Evolutionary conservation across 2,888 invertebrate species (phyloP).

Genomic region (Tipula confusa): DNA sequence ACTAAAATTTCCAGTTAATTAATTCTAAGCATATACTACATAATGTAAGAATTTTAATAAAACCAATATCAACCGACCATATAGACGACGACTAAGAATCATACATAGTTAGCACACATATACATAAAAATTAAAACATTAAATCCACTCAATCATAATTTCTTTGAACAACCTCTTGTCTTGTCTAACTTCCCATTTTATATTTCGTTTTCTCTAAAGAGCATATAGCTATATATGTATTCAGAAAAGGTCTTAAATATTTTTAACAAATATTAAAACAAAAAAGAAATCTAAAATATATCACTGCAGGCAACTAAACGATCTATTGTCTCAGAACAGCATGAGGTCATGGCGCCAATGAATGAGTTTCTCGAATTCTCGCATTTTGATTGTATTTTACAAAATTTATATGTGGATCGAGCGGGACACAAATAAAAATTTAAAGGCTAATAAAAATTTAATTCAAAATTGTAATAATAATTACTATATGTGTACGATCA

Average conservation of each 20-base stretch:
- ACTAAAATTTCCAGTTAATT: conserved; percentile 29
- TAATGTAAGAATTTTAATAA: conserved; percentile 21
- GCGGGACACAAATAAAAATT: background rate
- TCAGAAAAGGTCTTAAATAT: conserved; percentile 26
- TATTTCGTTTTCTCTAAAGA: background rate
- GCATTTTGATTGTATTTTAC: background rate
- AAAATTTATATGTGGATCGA: background rate
- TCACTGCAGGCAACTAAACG: conserved; percentile 32
- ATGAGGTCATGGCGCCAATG: conserved; percentile 32
- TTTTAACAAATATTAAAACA: conserved; percentile 29
- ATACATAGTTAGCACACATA: background rate
- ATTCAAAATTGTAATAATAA: background rate
- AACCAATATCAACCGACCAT: background rate
- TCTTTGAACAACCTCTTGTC: conserved; percentile 27
- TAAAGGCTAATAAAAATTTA: background rate
- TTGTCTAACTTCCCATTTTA: conserved; percentile 27
- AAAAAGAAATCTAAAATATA: conserved; percentile 25
- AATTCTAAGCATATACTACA: conserved; percentile 13
- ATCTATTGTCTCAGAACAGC: conserved; percentile 32
- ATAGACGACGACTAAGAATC: background rate
- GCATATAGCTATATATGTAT: too few relatives aligned
- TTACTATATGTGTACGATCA: background rate
- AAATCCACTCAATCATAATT: conserved; percentile 30
- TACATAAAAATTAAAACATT: background rate
- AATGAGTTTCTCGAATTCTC: conserved; percentile 16